Evolutionary conservation across 1,140 invertebrate genomes (phyloP), one percentile per base, ranked within the genome.

Genomic region (Calliopsis andreniformis): DNA sequence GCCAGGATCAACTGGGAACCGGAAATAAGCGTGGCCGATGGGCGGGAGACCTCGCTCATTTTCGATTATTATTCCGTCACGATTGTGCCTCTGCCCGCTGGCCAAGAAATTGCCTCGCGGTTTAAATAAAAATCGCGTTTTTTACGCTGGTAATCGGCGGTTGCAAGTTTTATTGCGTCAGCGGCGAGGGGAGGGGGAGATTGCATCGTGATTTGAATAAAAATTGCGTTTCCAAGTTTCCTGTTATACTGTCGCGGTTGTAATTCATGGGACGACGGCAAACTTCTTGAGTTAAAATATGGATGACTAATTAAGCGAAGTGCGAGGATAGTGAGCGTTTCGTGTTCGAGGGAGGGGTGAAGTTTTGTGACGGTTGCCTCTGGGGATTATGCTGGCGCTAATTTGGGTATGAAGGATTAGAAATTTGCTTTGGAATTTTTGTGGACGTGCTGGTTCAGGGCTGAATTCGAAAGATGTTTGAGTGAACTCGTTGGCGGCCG

Each of bases 31-130:
- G 3, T 3, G 51, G 28, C 51, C 30, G 35, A 49, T 30, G 35
- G 42, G n/a, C n/a, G n/a, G 25, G 42, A 45, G 10, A 39, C 23
- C 12, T 53, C 20, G 30, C 32, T 67, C 47, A 18, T 67, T 53
- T 53, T 53, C 18, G 32, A 53, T 67, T 53, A 67, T 53, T 39
- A 67, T 67, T 25, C 47, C 16, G 47, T 18, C 30, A 30, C 30
- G 20, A 25, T 42, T 23, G 1, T 32, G 20, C 16, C 10, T n/a
- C 6, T 25, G 8, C 12, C 10, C n/a, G 4, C n/a, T 20, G 20
- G 28, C 28, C 3, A 16, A 66, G 63, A 51, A 25, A 66, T 66
- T 66, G 20, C 28, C 0, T 8, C 43, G 12, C 10, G n/a, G 30
- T 51, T 51, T 51, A 51, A 66, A 7, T 51, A 35, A 51, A n/a